These are phyloP conservation scores for Triplophysa siluroides DNA, from an alignment of 2,113 vertebrate species.

Conservation along the genomic window DNA sequence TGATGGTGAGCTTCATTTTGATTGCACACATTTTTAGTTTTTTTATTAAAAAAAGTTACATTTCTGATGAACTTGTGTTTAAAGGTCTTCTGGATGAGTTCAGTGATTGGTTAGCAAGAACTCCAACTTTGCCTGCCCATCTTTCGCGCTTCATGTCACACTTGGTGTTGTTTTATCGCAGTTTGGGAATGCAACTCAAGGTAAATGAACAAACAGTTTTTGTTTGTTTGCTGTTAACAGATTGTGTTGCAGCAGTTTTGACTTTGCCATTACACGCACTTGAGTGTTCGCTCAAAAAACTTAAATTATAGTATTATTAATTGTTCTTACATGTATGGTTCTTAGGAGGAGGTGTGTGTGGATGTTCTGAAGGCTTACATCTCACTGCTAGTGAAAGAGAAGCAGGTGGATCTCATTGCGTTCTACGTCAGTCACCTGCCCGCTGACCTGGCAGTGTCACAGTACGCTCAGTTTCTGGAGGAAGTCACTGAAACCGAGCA, in stretches of 20 bases:
- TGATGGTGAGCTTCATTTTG: conserved; percentile 75
- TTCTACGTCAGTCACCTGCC: conserved; percentile 93
- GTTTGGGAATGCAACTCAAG: conserved; percentile 85
- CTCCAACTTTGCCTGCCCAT: conserved; percentile 82
- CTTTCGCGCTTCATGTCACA: conserved; percentile 91
- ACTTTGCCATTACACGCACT: background rate
- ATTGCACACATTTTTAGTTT: background rate
- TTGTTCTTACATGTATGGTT: background rate
- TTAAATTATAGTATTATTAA: background rate
- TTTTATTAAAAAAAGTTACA: too few relatives aligned
- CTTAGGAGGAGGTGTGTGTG: conserved; percentile 83
- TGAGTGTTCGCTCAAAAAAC: background rate
- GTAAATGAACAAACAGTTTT: conserved; percentile 59
- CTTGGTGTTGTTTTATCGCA: conserved; percentile 89
- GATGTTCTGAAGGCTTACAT: conserved; percentile 85
- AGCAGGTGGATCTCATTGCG: conserved; percentile 86
- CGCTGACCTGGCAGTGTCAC: conserved; percentile 77
- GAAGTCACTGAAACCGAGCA: conserved; percentile 85
- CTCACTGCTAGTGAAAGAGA: conserved; percentile 80
- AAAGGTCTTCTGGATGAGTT: conserved; percentile 92
- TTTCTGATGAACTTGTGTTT: background rate
- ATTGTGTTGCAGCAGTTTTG: too few relatives aligned
- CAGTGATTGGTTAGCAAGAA: conserved; percentile 84
- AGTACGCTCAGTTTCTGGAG: conserved; percentile 90
- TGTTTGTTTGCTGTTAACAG: background rate